These are phyloP conservation scores for Drosophila jambulina DNA, from an alignment of 1,140 invertebrate species.

Conservation along the genomic window DNA sequence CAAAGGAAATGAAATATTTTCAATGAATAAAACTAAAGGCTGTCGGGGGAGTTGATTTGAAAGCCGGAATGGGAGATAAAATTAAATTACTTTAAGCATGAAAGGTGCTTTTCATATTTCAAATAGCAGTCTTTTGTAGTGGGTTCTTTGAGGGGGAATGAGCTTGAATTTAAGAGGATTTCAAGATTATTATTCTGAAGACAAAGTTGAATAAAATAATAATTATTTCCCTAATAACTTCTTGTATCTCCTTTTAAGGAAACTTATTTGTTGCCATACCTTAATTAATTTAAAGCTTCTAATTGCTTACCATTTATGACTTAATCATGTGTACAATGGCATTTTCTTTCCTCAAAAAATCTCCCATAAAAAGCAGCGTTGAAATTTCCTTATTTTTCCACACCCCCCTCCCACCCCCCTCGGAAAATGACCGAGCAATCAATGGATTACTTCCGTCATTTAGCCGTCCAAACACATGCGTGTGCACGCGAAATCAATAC, in stretches of 20 bases:
- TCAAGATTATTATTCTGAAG: not conserved
- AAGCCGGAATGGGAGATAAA: conserved; percentile 11
- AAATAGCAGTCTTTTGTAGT: not conserved
- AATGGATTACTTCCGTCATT: conserved; percentile 76
- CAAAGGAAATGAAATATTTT: conserved; percentile 56
- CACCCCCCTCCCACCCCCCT: not conserved
- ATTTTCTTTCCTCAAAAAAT: conserved; percentile 3
- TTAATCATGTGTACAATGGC: not conserved
- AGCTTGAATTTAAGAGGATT: not conserved
- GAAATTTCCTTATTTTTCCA: conserved; percentile 17
- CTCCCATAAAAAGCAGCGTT: not conserved
- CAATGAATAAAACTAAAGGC: conserved; percentile 48
- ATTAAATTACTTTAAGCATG: conserved; percentile 38
- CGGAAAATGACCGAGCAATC: conserved; percentile 46
- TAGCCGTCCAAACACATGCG: conserved; percentile 43
- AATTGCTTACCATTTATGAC: not conserved
- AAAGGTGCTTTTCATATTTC: conserved; percentile 15
- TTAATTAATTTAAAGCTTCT: not conserved
- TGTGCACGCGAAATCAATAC: conserved; percentile 51
- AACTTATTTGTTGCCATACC: not conserved
- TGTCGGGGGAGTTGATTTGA: conserved; percentile 29
- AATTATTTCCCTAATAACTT: not conserved
- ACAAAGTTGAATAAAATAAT: not conserved
- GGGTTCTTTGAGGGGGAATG: not conserved
- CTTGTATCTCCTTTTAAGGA: not conserved